Percentiles rank a stretch among this genome's conserved stretches.
These are phyloP conservation scores for Agrotis segetum DNA, from an alignment of 2,888 invertebrate genomes.

Conservation along the genomic window DNA sequence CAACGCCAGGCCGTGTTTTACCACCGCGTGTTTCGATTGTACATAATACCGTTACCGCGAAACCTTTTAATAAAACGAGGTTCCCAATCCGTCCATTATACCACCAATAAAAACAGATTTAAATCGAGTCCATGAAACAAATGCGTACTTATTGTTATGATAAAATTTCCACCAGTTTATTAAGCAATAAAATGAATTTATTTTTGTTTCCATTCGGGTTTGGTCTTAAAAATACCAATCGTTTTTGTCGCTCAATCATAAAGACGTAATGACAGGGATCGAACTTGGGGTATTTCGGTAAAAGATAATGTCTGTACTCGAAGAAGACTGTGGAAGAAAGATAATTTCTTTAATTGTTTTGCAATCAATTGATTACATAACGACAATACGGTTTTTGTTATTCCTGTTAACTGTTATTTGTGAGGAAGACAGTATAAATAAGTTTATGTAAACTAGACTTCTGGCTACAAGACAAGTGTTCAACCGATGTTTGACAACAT, in stretches of 20 bases:
- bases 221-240: slow-evolving; percentile 36
- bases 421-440: background rate
- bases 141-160: slow-evolving; percentile 54
- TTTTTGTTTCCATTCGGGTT: slow-evolving; percentile 19
- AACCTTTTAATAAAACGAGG: slow-evolving; percentile 37
- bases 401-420: slow-evolving; percentile 17
- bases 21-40: background rate
- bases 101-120: slow-evolving; percentile 51
- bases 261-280: slow-evolving; percentile 41
- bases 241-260: slow-evolving; percentile 43
- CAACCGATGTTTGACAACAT: too few relatives aligned
- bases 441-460: background rate
- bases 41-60: slow-evolving; percentile 4
- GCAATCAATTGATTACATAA: slow-evolving; percentile 45
- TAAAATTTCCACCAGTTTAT: slow-evolving; percentile 47
- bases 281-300: slow-evolving; percentile 53
- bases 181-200: slow-evolving; percentile 48
- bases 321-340: slow-evolving; percentile 40
- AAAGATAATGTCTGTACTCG: slow-evolving; percentile 37
- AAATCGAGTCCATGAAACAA: slow-evolving; percentile 35
- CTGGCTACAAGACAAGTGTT: too few relatives aligned
- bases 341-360: slow-evolving; percentile 40
- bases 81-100: slow-evolving; percentile 40
- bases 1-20: background rate
- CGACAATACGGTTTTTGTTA: background rate